Evolutionary conservation across 2,797 vertebrate species (phyloP).

Genomic region (Parauchenoglanis punctatus): DNA sequence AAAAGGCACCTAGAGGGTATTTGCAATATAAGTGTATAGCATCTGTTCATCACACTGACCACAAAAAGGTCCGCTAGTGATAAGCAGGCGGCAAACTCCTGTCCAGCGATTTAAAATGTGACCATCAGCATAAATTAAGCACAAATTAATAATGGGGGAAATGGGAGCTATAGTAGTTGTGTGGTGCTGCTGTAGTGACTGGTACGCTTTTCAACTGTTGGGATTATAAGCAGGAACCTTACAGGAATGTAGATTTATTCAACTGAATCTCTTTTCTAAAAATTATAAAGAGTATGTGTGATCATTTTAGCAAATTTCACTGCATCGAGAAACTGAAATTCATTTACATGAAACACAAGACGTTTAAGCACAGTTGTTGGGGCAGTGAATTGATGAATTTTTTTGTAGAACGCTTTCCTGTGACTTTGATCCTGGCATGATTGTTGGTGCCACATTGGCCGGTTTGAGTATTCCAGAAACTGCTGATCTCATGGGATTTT

Average conservation of each 20-base stretch:
- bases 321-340: not conserved
- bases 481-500: not conserved
- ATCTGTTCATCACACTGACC: slow-evolving; percentile 53
- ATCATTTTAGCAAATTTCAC: not conserved
- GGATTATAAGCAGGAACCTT: not conserved
- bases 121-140: slow-evolving; percentile 1
- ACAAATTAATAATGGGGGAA: not conserved
- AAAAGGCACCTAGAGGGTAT: slow-evolving; percentile 44
- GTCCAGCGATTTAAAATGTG: not conserved
- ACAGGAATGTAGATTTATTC: not conserved
- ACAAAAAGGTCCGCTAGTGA: slow-evolving; percentile 42
- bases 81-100: not conserved
- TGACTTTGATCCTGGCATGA: not conserved
- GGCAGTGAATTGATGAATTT: not conserved
- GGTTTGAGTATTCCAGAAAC: not conserved
- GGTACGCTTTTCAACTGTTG: not conserved
- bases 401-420: not conserved
- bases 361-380: not conserved
- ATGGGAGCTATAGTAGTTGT: not conserved
- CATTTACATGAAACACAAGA: not conserved
- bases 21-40: slow-evolving; percentile 43
- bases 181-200: not conserved
- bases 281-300: not conserved
- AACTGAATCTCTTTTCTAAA: not conserved
- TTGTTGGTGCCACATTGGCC: not conserved